These are phyloP conservation scores for Epinotia bilunana DNA, from an alignment of 2,888 invertebrate species.

Conservation along the genomic window DNA sequence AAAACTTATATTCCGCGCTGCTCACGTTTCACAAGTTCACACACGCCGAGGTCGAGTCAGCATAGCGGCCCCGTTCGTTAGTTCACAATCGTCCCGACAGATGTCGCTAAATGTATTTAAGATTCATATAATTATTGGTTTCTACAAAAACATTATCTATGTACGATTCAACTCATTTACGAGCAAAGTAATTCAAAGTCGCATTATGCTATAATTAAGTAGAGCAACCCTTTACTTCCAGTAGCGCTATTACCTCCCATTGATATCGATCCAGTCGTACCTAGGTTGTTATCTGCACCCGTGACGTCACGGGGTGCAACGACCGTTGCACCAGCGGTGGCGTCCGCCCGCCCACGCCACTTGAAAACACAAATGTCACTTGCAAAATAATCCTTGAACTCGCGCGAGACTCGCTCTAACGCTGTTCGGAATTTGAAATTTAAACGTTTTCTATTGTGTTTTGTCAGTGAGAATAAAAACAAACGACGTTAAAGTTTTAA, in stretches of 20 bases:
- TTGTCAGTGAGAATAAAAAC: not conserved
- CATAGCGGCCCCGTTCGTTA: not conserved
- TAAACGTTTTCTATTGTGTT: not conserved
- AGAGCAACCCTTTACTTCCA: conserved; percentile 14
- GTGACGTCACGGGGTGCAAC: conserved; percentile 73
- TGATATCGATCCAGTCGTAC: conserved; percentile 45
- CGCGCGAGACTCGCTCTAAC: conserved; percentile 47
- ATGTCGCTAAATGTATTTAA: conserved; percentile 34
- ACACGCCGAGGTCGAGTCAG: conserved; percentile 16
- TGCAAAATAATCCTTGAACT: conserved; percentile 61
- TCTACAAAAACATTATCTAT: not conserved
- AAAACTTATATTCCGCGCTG: conserved; percentile 12
- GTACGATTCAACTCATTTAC: not conserved
- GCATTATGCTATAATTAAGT: not conserved
- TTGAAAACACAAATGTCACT: conserved; percentile 61
- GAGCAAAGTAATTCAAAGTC: not conserved
- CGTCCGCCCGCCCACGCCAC: conserved; percentile 62
- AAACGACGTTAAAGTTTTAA: not conserved
- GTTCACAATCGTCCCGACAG: conserved; percentile 23
- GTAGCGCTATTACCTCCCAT: conserved; percentile 3
- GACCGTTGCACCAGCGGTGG: conserved; percentile 59
- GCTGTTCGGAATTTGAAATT: conserved; percentile 35
- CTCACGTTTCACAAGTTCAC: conserved; percentile 11
- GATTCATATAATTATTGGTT: not conserved
- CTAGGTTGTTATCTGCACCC: conserved; percentile 56